Conservation (phyloP, 2,113 vertebrate genomes). For the Copsychus sechellarum region DNA sequence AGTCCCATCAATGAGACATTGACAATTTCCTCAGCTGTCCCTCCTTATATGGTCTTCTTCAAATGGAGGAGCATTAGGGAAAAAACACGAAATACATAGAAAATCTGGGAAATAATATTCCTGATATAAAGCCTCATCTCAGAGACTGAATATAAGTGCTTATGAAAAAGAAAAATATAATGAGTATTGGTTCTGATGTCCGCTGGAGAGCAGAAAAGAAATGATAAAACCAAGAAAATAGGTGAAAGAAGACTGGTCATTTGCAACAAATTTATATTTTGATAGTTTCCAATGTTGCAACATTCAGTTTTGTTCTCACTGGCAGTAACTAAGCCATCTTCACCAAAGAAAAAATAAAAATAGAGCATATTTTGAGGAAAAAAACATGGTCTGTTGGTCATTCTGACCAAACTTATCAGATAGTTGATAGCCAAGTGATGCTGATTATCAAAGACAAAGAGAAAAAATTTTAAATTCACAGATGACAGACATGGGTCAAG, state of each 20-base stretch:
- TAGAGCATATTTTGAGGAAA: accelerated
- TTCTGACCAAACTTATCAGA: background rate
- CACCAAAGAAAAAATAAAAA: background rate
- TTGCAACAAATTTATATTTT: background rate
- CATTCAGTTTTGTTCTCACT: background rate
- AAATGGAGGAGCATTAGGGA: background rate
- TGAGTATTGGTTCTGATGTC: background rate
- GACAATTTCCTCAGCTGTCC: background rate
- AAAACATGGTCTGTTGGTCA: background rate
- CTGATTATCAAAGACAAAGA: background rate
- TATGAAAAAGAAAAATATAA: background rate
- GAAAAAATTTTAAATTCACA: background rate
- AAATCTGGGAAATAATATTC: background rate
- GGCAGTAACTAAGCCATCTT: background rate
- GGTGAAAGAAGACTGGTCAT: background rate
- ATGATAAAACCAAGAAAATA: background rate
- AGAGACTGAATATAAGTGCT: background rate
- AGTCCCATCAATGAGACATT: background rate
- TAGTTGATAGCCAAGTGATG: background rate
- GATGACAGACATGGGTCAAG: accelerated
- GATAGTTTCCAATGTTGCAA: background rate
- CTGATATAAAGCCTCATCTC: background rate
- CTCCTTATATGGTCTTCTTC: background rate
- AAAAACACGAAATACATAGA: background rate
- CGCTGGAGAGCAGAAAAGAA: background rate